Conservation (phyloP, 92 coral and sea anemone species). For the Ricordea florida region DNA sequence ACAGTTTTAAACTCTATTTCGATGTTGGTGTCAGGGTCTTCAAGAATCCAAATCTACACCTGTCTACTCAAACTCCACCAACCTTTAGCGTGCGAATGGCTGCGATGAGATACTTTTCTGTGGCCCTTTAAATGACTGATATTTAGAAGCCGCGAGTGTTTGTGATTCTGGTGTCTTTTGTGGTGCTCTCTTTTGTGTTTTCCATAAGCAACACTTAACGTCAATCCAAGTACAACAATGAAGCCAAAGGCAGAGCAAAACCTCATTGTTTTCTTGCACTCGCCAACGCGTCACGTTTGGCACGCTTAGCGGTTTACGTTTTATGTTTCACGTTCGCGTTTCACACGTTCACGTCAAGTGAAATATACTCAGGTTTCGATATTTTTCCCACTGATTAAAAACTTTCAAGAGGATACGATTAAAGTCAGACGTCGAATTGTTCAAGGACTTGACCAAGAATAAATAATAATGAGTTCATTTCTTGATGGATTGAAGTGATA, state of each 20-base stretch:
- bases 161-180: neutral
- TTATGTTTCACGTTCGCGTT: neutral
- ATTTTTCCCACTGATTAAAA: neutral
- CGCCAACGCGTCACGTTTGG: neutral
- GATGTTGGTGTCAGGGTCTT: too few relatives aligned
- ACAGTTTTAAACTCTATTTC: too few relatives aligned
- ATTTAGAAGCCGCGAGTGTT: neutral
- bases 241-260: neutral
- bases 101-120: neutral
- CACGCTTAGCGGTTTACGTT: neutral
- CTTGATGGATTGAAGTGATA: neutral
- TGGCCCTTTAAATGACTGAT: neutral
- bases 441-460: neutral
- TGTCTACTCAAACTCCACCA: too few relatives aligned
- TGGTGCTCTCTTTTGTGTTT: slow-evolving; percentile 6
- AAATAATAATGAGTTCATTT: neutral
- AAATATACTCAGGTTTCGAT: neutral
- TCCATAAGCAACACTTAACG: neutral
- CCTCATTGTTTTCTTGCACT: slow-evolving; percentile 21
- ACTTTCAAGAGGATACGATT: neutral
- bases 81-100: neutral
- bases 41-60: too few relatives aligned
- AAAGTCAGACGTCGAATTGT: neutral
- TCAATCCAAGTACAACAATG: neutral
- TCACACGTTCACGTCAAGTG: neutral